Percentiles rank a stretch among this genome's conserved stretches.
Conservation (phyloP, 2,113 vertebrate genomes). For the Rhea americana region DNA sequence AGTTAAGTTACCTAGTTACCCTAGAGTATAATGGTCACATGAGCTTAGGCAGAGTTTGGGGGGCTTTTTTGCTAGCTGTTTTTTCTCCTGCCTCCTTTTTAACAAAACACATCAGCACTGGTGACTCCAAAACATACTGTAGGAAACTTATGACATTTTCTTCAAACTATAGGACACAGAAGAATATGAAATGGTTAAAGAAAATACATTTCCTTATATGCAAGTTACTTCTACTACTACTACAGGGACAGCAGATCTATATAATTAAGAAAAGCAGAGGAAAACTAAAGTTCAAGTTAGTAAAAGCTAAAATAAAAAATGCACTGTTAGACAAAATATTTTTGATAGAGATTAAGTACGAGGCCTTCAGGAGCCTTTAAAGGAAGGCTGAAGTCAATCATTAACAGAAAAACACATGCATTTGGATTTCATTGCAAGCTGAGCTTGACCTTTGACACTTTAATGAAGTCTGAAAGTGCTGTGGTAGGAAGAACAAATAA, state of each 20-base stretch:
- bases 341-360: not conserved
- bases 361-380: constrained; percentile 44
- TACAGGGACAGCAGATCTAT: not conserved
- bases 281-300: not conserved
- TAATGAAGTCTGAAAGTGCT: constrained; percentile 69
- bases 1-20: not conserved
- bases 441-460: constrained; percentile 71
- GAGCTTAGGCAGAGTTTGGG: not conserved
- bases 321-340: not conserved
- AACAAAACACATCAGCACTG: not conserved
- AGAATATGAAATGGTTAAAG: not conserved
- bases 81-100: not conserved
- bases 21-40: not conserved
- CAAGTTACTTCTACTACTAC: not conserved
- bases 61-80: not conserved
- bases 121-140: not conserved
- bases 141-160: not conserved
- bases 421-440: constrained; percentile 59
- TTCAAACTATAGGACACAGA: not conserved
- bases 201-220: not conserved
- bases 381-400: constrained; percentile 56
- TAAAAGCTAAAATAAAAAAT: constrained; percentile 1
- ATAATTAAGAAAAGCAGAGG: not conserved
- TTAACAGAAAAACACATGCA: constrained; percentile 65
- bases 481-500: constrained; percentile 69